Evolutionary conservation across 2,888 invertebrate species (phyloP).

Genomic region (Drosophila tanythrix): DNA sequence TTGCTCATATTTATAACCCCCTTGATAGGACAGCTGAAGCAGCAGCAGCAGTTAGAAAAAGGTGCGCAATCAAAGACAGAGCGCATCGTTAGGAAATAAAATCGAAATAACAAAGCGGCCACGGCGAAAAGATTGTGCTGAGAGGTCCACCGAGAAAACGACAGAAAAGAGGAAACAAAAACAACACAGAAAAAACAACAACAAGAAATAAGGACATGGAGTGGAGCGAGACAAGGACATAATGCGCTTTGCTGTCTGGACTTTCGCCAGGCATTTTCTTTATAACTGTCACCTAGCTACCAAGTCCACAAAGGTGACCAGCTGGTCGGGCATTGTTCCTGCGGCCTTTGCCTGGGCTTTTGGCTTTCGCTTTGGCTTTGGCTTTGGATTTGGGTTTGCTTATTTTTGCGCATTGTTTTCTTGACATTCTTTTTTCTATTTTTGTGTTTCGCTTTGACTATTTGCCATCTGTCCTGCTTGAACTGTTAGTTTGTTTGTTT

Average conservation of each 20-base stretch:
- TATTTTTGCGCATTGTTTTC: slow-evolving; percentile 44
- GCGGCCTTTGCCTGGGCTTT: slow-evolving; percentile 38
- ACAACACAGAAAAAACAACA: neutral
- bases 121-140: slow-evolving; percentile 31
- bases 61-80: slow-evolving; percentile 67
- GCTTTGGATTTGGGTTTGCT: slow-evolving; percentile 23
- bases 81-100: slow-evolving; percentile 69
- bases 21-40: slow-evolving; percentile 20
- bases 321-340: slow-evolving; percentile 36
- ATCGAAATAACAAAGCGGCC: slow-evolving; percentile 71
- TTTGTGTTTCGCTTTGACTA: slow-evolving; percentile 51
- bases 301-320: slow-evolving; percentile 55
- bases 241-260: slow-evolving; percentile 64
- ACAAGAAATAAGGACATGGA: neutral
- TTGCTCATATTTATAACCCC: slow-evolving; percentile 73
- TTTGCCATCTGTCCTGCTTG: slow-evolving; percentile 56
- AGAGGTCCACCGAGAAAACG: slow-evolving; percentile 10
- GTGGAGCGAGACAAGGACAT: slow-evolving; percentile 31
- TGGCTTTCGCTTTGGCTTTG: slow-evolving; percentile 26
- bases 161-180: slow-evolving; percentile 14
- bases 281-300: slow-evolving; percentile 53
- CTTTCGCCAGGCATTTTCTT: slow-evolving; percentile 35
- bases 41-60: slow-evolving; percentile 39
- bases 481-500: slow-evolving; percentile 43
- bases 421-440: slow-evolving; percentile 12